Evolutionary conservation across 2,888 invertebrate species (phyloP).

Genomic region (Tetragonisca angustula): DNA sequence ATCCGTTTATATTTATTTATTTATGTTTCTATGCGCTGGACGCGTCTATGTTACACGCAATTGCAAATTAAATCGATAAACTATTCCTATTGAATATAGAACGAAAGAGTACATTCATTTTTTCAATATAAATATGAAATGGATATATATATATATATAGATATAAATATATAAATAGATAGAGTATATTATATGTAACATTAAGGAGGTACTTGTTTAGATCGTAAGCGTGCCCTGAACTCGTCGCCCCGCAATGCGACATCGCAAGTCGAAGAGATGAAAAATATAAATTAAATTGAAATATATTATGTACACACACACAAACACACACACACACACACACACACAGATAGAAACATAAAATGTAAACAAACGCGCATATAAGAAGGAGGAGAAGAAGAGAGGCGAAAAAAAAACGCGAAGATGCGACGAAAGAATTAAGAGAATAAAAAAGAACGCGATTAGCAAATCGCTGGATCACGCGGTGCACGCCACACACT

Average conservation of each 20-base stretch:
- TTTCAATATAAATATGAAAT: slow-evolving; percentile 70
- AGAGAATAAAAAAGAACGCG: slow-evolving; percentile 16
- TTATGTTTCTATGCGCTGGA: slow-evolving; percentile 83
- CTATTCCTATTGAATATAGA: slow-evolving; percentile 67
- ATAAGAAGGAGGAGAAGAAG: neutral
- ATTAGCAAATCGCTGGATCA: slow-evolving; percentile 63
- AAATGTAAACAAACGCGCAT: neutral
- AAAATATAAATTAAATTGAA: slow-evolving; percentile 48
- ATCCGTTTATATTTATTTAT: slow-evolving; percentile 81
- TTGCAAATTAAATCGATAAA: slow-evolving; percentile 73
- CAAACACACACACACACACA: neutral
- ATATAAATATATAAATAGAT: slow-evolving; percentile 64
- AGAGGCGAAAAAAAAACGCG: slow-evolving; percentile 41
- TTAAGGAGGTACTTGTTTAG: slow-evolving; percentile 78
- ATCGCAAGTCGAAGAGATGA: slow-evolving; percentile 50
- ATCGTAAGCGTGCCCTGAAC: slow-evolving; percentile 75
- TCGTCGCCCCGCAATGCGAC: slow-evolving; percentile 79
- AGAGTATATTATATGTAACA: slow-evolving; percentile 68
- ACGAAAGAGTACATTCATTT: slow-evolving; percentile 74
- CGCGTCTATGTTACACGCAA: slow-evolving; percentile 79
- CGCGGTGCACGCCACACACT: slow-evolving; percentile 50
- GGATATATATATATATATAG: slow-evolving; percentile 56
- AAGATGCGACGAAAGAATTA: slow-evolving; percentile 9
- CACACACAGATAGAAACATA: slow-evolving; percentile 1
- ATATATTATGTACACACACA: slow-evolving; percentile 52